A percentile compares a stretch with the other conserved stretches of the same genome.
phyloP scores from a whole-genome alignment of 1,140 invertebrate species.

The Zaprionus capensis region DNA sequence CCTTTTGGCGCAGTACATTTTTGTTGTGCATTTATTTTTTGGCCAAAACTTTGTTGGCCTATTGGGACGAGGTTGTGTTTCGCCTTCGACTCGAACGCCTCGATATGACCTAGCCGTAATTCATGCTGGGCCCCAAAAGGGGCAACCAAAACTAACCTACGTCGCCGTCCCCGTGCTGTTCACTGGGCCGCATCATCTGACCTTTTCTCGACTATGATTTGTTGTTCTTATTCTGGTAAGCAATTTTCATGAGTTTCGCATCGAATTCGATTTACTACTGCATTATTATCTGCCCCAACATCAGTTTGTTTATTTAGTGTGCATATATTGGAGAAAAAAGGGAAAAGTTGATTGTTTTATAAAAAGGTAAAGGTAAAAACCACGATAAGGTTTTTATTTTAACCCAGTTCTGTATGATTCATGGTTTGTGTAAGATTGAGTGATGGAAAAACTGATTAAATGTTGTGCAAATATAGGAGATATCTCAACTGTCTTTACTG shows the following conservation, averaged over 20 bases:
- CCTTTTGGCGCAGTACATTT: slow-evolving; percentile 49
- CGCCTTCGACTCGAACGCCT: slow-evolving; percentile 25
- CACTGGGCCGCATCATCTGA: slow-evolving; percentile 30
- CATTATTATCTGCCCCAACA: slow-evolving; percentile 28
- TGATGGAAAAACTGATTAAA: neutral
- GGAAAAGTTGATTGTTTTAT: slow-evolving; percentile 28
- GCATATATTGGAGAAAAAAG: slow-evolving; percentile 5
- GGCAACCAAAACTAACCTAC: neutral
- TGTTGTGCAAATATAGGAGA: neutral
- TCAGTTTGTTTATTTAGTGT: slow-evolving; percentile 16
- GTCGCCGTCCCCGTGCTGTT: slow-evolving; percentile 34
- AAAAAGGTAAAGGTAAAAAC: slow-evolving; percentile 5
- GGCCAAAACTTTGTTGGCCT: slow-evolving; percentile 47
- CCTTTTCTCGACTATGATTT: slow-evolving; percentile 45
- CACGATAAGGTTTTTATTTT: slow-evolving; percentile 4
- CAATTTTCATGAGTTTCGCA: slow-evolving; percentile 29
- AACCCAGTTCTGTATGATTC: neutral
- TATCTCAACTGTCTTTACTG: neutral
- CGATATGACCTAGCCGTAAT: slow-evolving; percentile 20
- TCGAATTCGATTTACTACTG: slow-evolving; percentile 28
- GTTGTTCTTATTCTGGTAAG: neutral
- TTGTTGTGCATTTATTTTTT: slow-evolving; percentile 55
- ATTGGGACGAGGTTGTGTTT: slow-evolving; percentile 38
- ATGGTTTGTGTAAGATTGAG: slow-evolving; percentile 17
- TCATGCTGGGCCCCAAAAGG: slow-evolving; percentile 16